Percentiles rank a stretch among this genome's conserved stretches.
These are phyloP conservation scores for Paradoxurus hermaphroditus DNA, from an alignment of 2,113 vertebrate species.

Conservation along the genomic window DNA sequence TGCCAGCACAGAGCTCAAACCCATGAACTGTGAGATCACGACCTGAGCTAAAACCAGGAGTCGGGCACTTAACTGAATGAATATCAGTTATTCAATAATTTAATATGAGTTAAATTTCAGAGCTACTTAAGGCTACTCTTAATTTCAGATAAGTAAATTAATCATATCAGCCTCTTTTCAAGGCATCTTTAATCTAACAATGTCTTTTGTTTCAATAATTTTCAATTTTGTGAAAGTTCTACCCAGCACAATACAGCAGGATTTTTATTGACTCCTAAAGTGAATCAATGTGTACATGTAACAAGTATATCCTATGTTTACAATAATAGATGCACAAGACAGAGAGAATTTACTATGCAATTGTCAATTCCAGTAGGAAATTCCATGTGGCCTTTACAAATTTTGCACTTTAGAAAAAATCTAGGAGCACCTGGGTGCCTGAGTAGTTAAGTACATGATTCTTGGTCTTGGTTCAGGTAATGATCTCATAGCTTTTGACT, in stretches of 20 bases:
- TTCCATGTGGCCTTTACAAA: background rate
- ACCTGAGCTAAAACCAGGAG: too few relatives aligned
- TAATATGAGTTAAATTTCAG: background rate
- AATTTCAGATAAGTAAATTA: background rate
- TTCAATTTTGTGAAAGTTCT: background rate
- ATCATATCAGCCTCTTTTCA: background rate
- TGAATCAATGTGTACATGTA: background rate
- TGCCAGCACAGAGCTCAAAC: too few relatives aligned
- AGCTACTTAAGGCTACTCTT: background rate
- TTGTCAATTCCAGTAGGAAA: background rate
- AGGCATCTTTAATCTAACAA: background rate
- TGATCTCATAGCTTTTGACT: too few relatives aligned
- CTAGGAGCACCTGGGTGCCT: too few relatives aligned
- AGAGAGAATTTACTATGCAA: background rate
- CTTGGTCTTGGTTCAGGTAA: too few relatives aligned
- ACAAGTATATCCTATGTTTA: background rate
- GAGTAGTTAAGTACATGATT: too few relatives aligned
- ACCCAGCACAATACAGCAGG: background rate
- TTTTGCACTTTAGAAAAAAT: background rate
- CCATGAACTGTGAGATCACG: too few relatives aligned
- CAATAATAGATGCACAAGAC: background rate
- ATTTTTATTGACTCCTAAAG: background rate
- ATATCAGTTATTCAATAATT: background rate
- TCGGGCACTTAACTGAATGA: too few relatives aligned
- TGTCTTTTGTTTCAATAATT: background rate